Conservation (phyloP, 1,140 invertebrate genomes). For the Paramacrobiotus metropolitanus region DNA sequence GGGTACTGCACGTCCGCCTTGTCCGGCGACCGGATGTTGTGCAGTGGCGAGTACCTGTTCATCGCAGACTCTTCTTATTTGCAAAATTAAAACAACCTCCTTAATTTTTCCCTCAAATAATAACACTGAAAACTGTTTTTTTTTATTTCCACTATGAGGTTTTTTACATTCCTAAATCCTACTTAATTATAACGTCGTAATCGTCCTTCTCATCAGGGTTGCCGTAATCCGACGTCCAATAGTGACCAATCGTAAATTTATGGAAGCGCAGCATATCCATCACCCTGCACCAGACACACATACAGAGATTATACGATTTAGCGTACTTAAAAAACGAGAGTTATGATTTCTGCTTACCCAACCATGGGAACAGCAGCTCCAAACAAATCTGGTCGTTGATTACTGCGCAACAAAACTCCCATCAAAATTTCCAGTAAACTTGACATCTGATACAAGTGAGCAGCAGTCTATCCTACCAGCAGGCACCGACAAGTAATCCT, state of each 20-base stretch:
- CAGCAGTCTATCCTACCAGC: too few species aligned
- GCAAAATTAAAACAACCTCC: too few species aligned
- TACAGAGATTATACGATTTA: constrained; percentile 10
- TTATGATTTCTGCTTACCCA: constrained; percentile 38
- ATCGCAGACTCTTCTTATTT: not conserved
- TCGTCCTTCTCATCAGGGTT: constrained; percentile 62
- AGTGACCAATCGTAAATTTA: constrained; percentile 91
- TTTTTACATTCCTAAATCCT: too few species aligned
- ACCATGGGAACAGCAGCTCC: constrained; percentile 71
- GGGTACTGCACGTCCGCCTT: constrained; percentile 45
- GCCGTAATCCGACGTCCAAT: constrained; percentile 89
- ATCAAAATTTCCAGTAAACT: too few species aligned
- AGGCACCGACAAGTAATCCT: constrained; percentile 71
- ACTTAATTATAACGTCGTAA: constrained; percentile 66
- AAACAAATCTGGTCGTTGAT: constrained; percentile 84
- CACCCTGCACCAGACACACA: constrained; percentile 46
- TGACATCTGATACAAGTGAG: too few species aligned
- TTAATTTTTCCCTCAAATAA: too few species aligned
- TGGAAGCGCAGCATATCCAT: constrained; percentile 92
- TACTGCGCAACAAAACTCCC: constrained; percentile 34
- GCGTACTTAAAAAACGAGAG: not conserved
- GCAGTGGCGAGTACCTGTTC: constrained; percentile 56
- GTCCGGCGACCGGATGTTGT: constrained; percentile 54
- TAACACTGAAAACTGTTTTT: too few species aligned
- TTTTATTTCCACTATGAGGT: too few species aligned